A percentile compares a stretch with the other conserved stretches of the same genome.
Conservation (phyloP, 2,797 vertebrate species). For the Pantherophis vulpinus region DNA sequence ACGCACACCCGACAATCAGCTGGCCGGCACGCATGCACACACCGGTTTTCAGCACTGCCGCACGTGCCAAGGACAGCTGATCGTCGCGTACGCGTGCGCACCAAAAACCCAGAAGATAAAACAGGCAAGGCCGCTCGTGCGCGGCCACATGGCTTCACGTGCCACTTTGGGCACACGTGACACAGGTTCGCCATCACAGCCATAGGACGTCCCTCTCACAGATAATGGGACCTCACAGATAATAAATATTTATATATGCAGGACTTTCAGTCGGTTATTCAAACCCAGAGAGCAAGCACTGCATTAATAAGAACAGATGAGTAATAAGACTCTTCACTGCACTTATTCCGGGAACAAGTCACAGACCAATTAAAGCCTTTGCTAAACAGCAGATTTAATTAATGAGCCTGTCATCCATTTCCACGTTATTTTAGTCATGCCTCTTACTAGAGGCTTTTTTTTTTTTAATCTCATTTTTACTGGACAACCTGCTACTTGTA, state of each 20-base stretch:
- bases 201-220: background rate
- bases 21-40: too few relatives aligned
- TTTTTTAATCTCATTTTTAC: background rate
- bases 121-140: too few relatives aligned
- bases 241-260: background rate
- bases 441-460: background rate
- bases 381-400: conserved; percentile 24
- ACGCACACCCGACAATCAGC: too few relatives aligned
- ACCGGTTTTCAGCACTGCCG: too few relatives aligned
- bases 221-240: background rate
- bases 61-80: too few relatives aligned
- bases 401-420: background rate
- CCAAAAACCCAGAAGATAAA: too few relatives aligned
- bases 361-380: conserved; percentile 9
- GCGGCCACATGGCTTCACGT: too few relatives aligned
- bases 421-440: conserved; percentile 6
- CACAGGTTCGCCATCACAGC: too few relatives aligned
- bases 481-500: too few relatives aligned
- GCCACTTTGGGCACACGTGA: too few relatives aligned
- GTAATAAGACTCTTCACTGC: background rate
- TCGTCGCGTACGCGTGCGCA: too few relatives aligned
- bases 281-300: background rate
- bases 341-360: conserved; percentile 3
- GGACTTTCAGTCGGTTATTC: background rate
- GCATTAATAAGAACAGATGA: background rate